phyloP scores from a whole-genome alignment of 2,888 invertebrate species.

The Epiblema foenella region DNA sequence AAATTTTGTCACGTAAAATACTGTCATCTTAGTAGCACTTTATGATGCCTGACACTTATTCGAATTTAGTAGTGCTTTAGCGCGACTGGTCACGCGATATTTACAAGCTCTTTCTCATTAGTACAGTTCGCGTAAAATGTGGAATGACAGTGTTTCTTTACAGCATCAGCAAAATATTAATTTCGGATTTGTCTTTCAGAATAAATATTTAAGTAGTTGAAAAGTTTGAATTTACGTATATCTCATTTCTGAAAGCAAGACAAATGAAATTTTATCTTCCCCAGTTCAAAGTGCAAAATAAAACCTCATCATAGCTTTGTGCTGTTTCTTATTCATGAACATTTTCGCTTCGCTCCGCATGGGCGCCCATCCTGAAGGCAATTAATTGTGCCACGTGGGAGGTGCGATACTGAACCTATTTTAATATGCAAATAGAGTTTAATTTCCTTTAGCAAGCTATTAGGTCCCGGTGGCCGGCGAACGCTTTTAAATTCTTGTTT shows the following conservation, averaged over 20 bases:
- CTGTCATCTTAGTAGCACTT: neutral
- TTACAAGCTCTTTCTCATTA: neutral
- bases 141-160: neutral
- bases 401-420: slow-evolving; percentile 59
- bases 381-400: slow-evolving; percentile 75
- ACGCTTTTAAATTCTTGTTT: slow-evolving; percentile 28
- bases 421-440: slow-evolving; percentile 52
- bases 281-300: slow-evolving; percentile 9
- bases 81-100: neutral
- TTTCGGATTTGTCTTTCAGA: neutral
- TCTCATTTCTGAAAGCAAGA: no score
- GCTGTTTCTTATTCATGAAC: slow-evolving; percentile 41
- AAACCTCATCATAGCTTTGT: slow-evolving; percentile 25
- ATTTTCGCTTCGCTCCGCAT: slow-evolving; percentile 62
- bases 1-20: neutral
- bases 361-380: slow-evolving; percentile 61
- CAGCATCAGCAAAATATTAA: neutral
- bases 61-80: no score
- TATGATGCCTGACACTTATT: neutral
- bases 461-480: neutral
- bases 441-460: slow-evolving; percentile 29
- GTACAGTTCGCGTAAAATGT: neutral
- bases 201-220: no score
- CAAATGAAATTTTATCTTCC: neutral
- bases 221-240: no score